Conservation (phyloP, 2,113 vertebrate species). For the Meleagris gallopavo region DNA sequence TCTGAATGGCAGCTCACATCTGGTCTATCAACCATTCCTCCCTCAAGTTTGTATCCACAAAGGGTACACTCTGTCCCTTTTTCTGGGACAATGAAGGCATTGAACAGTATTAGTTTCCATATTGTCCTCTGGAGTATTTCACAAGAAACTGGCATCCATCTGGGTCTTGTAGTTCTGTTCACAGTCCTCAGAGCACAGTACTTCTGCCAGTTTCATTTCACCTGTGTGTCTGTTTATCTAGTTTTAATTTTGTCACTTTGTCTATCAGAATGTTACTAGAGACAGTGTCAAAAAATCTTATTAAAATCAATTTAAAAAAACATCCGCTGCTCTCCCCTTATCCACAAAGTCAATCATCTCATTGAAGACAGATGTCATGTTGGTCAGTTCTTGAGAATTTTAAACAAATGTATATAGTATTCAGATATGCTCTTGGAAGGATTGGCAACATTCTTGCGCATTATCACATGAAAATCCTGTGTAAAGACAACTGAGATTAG, state of each 20-base stretch:
- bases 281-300: neutral
- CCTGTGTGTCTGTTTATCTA: neutral
- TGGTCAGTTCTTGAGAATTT: neutral
- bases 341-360: neutral
- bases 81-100: neutral
- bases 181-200: neutral
- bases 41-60: neutral
- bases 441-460: neutral
- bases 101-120: neutral
- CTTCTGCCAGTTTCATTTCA: neutral
- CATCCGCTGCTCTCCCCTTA: neutral
- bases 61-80: neutral
- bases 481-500: neutral
- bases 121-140: neutral
- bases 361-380: neutral
- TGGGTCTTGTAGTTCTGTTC: neutral
- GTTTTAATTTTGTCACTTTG: neutral
- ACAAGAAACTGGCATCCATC: neutral
- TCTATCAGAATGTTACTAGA: neutral
- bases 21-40: neutral
- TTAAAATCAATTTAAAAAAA: neutral
- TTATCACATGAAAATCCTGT: neutral
- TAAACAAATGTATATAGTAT: neutral
- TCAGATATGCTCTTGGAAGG: neutral
- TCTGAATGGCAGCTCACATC: neutral